Base-by-base conservation (phyloP, 2,888 invertebrate species). In the Lagria hirta region DNA sequence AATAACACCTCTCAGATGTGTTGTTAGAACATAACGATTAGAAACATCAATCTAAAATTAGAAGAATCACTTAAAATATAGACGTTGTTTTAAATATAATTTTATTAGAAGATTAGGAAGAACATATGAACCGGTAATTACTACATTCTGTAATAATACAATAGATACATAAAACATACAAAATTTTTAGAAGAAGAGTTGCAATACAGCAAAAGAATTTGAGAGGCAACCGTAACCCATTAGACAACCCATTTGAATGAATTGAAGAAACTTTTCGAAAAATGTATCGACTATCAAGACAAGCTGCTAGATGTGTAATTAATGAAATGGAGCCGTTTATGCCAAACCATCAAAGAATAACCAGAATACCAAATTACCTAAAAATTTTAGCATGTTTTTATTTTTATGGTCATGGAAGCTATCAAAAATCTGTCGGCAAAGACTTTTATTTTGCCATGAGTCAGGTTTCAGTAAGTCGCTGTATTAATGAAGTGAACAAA, bases 351-450 rank as follows among this genome's bases (percentile, higher is more conserved):
- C 20, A 12, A 11, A 18, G 33, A 20, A 8, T 4, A 7, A 33
- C 21, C 3, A 15, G 4, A 20, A 33, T 21, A 3, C 33, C 33
- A 5, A 6, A 8, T 21, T 7, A 21, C 10, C 7, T 11, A 4
- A 18, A 21, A 21, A 16, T 45, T 26, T 17, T 45, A n/a, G 33
- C 18, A 12, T 38, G 40, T 14, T 21, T 45, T n/a, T 14, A 34
- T 33, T 45, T 45, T 28, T 40, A 27, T 40, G 33, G 27, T 1
- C 33, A 14, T 40, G 45, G 40, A 20, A 30, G 38, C 10, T 38
- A 42, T 17, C 41, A 47, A 34, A 47, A 29, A 21, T 21, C 13
- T 7, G 26, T 47, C 26, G 46, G 41, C 17, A 27, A 41, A 8
- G 35, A 41, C 17, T 17, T 11, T n/a, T 16, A 41, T 29, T 13